Conservation (phyloP, 30 jellyfish, hydroid and myxozoan species). For the Rhopilema esculentum region DNA sequence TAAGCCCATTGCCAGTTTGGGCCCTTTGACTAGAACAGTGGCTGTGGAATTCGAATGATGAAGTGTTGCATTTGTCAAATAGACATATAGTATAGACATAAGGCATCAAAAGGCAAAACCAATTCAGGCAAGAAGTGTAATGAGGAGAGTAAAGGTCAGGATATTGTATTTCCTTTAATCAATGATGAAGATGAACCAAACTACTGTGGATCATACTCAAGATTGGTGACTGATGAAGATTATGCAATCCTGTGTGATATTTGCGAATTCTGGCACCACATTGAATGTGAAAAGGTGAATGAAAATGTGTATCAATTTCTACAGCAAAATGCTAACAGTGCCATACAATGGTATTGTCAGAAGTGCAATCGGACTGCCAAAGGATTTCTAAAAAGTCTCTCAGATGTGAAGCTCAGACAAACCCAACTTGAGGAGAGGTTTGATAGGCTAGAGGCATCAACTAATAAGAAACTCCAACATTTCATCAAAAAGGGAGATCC, state of each 20-base stretch:
- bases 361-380: slow-evolving; percentile 30
- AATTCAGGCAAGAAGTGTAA: slow-evolving; percentile 5
- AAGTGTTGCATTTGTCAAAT: too few relatives aligned
- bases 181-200: slow-evolving; percentile 24
- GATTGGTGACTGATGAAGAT: slow-evolving; percentile 23
- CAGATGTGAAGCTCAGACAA: slow-evolving; percentile 22
- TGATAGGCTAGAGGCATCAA: slow-evolving; percentile 21
- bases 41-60: too few relatives aligned
- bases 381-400: slow-evolving; percentile 13
- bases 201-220: slow-evolving; percentile 24
- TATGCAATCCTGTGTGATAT: slow-evolving; percentile 27
- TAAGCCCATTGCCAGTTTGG: too few relatives aligned
- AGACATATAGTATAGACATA: slow-evolving; percentile 19
- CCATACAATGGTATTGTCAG: slow-evolving; percentile 32
- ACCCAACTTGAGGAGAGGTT: slow-evolving; percentile 17
- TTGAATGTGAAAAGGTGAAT: slow-evolving; percentile 22
- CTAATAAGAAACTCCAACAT: slow-evolving; percentile 21
- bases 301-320: slow-evolving; percentile 10
- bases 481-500: slow-evolving; percentile 22
- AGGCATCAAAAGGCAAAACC: slow-evolving; percentile 32
- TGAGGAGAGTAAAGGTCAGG: slow-evolving; percentile 30
- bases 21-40: too few relatives aligned
- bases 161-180: slow-evolving; percentile 16
- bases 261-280: slow-evolving; percentile 38
- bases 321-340: slow-evolving; percentile 32